Base-by-base conservation (phyloP, 1,140 invertebrate genomes). In the Pogonomyrmex barbatus region DNA sequence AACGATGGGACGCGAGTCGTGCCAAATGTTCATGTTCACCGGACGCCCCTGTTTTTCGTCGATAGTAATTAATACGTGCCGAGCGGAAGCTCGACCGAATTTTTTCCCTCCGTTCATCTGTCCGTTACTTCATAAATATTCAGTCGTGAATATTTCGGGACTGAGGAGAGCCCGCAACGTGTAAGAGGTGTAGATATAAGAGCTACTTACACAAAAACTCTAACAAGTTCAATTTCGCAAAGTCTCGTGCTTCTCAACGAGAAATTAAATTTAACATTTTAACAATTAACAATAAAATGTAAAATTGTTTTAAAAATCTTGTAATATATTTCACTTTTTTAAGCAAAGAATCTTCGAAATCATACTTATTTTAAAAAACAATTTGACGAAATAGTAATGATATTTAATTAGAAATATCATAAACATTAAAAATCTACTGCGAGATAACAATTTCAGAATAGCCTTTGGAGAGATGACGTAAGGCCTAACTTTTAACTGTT, bases 1-100 rank as follows among this genome's bases (percentile, higher is more conserved):
- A 70, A 75, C 67, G 33, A 36, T 17, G 36, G 14, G 36, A 75
- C 17, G 81, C 76, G 76, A 89, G 33, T 45, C 76, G 87, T 91
- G 90, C 90, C 90, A 91, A 91, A 87, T 88, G 60, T 62, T 73
- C 84, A 54, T 90, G 90, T 91, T 75, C 24, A 62, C 56, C 30
- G 70, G 36, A 63, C 67, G 71, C 24, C 30, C 81, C 36, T 62
- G 65, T 89, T 89, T 86, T 89, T 86, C 78, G 33, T 58, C 70
- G 56, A 63, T 63, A 60, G 73, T 85, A 90, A 90, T 90, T 90
- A 88, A 90, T 89, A 86, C 78, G 71, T 62, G 42, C 68, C 42
- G 68, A 36, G 39, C 39, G 65, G 67, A 47, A 45, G 79, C 54
- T 60, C 54, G 33, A 56, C 33, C 17, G 45, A 73, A 75, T 83